These are phyloP conservation scores for Drosophila sucinea DNA, from an alignment of 1,140 invertebrate species.

Conservation along the genomic window DNA sequence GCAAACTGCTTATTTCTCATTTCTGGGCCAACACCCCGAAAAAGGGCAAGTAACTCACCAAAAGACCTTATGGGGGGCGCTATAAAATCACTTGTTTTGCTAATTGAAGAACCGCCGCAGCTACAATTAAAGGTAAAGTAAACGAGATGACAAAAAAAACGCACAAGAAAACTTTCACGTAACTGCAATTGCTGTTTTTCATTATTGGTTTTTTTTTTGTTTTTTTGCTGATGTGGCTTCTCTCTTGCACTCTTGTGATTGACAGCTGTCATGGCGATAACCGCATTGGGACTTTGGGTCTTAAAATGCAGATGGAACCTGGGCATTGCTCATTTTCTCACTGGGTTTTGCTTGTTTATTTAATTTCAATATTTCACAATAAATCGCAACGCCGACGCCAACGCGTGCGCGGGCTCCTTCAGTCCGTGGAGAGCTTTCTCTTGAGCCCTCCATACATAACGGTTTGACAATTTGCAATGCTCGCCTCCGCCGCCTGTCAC, in stretches of 20 bases:
- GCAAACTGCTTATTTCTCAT: conserved; percentile 44
- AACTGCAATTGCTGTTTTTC: conserved; percentile 6
- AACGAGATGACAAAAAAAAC: conserved; percentile 25
- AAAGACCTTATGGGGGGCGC: conserved; percentile 46
- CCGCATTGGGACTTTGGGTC: conserved; percentile 66
- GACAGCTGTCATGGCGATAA: conserved; percentile 78
- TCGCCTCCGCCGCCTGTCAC: conserved; percentile 45
- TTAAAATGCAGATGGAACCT: conserved; percentile 72
- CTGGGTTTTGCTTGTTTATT: conserved; percentile 51
- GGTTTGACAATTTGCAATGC: conserved; percentile 74
- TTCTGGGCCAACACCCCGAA: conserved; percentile 69
- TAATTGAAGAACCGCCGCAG: conserved; percentile 66
- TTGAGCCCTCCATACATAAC: conserved; percentile 53
- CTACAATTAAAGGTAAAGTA: conserved; percentile 49
- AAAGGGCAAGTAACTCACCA: conserved; percentile 13
- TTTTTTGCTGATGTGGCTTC: conserved; percentile 21
- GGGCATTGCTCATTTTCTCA: conserved; percentile 71
- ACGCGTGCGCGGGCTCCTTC: conserved; percentile 29
- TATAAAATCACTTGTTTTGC: conserved; percentile 77
- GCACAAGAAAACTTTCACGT: conserved; percentile 53
- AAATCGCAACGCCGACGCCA: conserved; percentile 67
- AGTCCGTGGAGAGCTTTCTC: conserved; percentile 52
- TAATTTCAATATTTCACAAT: conserved; percentile 81
- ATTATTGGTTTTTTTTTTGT: conserved; percentile 8
- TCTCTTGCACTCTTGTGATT: conserved; percentile 42